Percentiles rank a stretch among this genome's conserved stretches.
These are phyloP conservation scores for Beroe ovata DNA, from an alignment of 37 sponge, comb jelly and placozoan genomes.

Conservation along the genomic window DNA sequence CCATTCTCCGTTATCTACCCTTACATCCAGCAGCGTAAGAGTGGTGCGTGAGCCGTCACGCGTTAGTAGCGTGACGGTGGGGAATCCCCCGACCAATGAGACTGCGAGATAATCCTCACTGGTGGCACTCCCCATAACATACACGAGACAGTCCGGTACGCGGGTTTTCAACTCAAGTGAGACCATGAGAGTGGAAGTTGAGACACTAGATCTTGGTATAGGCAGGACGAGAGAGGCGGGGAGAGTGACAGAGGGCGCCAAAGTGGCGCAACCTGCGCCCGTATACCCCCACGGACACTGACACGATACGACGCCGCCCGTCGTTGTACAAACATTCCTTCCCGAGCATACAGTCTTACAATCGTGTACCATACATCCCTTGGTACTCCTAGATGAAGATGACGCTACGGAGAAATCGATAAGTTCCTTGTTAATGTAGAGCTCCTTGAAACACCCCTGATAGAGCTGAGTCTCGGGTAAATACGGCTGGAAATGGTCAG, in stretches of 20 bases:
- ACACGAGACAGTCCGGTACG: constrained; percentile 38
- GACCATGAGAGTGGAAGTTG: constrained; percentile 11
- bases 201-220: not conserved
- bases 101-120: not conserved
- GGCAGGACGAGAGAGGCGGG: not conserved
- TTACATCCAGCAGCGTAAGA: not conserved
- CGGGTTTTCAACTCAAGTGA: constrained; percentile 18
- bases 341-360: constrained; percentile 26
- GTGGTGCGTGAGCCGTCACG: not conserved
- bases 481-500: not conserved
- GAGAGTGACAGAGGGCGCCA: constrained; percentile 44
- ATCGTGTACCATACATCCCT: constrained; percentile 25
- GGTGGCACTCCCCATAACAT: not conserved
- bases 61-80: constrained; percentile 4
- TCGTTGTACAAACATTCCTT: constrained; percentile 22
- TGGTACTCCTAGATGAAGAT: not conserved
- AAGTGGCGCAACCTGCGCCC: not conserved
- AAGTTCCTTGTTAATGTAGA: constrained; percentile 16
- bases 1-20: constrained; percentile 23
- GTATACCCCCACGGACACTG: constrained; percentile 61
- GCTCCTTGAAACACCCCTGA: constrained; percentile 31
- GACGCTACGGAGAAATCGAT: constrained; percentile 3
- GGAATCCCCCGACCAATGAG: not conserved
- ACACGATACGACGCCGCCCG: constrained; percentile 29
- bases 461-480: not conserved